Evolutionary conservation across 2,888 invertebrate species (phyloP).

Genomic region (Zygaena filipendulae): DNA sequence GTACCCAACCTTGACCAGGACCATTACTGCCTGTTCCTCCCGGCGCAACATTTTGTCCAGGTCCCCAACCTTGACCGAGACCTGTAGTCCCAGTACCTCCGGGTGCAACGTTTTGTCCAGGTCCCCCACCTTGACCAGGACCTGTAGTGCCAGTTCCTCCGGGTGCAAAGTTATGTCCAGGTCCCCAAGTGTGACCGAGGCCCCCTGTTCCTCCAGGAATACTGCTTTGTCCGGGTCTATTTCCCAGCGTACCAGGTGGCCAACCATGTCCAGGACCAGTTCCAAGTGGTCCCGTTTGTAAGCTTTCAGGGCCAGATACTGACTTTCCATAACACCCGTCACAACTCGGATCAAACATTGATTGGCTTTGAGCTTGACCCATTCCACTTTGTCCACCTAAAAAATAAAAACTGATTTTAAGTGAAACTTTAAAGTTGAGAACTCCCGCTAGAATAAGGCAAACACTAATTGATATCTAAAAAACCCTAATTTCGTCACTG

Average conservation of each 20-base stretch:
- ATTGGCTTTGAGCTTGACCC: conserved; percentile 91
- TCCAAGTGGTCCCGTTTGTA: conserved; percentile 23
- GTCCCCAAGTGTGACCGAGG: neutral
- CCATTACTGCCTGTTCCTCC: neutral
- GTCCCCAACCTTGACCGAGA: conserved; percentile 5
- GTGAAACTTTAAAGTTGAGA: too few species aligned
- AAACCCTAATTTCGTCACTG: too few species aligned
- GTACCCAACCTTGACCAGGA: neutral
- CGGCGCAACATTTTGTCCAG: neutral
- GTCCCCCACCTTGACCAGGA: conserved; percentile 2
- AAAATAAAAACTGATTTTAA: conserved; percentile 20
- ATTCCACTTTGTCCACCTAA: conserved; percentile 84
- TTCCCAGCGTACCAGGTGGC: conserved; percentile 3
- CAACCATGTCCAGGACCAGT: conserved; percentile 1
- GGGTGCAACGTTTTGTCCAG: conserved; percentile 6
- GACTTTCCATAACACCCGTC: conserved; percentile 69
- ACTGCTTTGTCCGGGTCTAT: conserved; percentile 7
- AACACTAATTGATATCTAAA: too few species aligned
- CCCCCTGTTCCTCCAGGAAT: neutral
- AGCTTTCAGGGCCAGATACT: conserved; percentile 28
- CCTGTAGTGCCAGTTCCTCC: neutral
- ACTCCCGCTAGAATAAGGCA: too few species aligned
- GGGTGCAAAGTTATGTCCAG: conserved; percentile 2
- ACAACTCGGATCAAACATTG: conserved; percentile 74
- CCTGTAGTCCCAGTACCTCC: conserved; percentile 2